These are phyloP conservation scores for Dicycla oo DNA, from an alignment of 2,888 invertebrate species.

Conservation along the genomic window DNA sequence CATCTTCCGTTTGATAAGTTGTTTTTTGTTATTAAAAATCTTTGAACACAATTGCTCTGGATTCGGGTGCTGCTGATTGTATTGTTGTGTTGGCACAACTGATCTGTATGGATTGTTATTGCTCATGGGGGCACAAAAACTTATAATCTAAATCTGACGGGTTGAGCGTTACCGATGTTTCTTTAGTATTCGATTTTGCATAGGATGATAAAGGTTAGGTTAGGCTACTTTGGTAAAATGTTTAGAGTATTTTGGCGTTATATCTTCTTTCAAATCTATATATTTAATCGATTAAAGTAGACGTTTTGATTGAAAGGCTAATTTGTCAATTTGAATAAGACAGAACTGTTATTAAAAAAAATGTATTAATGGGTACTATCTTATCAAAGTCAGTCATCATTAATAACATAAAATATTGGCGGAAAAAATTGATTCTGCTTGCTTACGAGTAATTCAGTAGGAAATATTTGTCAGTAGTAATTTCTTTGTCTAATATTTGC, in stretches of 20 bases:
- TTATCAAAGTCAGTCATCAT: background rate
- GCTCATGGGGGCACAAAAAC: conserved; percentile 46
- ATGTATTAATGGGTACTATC: too few species aligned
- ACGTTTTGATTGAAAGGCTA: background rate
- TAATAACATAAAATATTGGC: background rate
- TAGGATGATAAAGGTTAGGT: too few species aligned
- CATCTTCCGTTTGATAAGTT: conserved; percentile 81
- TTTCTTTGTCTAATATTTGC: background rate
- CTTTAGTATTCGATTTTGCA: background rate
- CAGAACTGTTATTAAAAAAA: background rate
- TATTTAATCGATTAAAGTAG: background rate
- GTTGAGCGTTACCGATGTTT: conserved; percentile 19
- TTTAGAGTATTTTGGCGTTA: background rate
- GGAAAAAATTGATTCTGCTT: background rate
- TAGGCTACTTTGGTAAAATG: background rate
- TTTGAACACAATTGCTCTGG: conserved; percentile 68
- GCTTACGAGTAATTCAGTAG: background rate
- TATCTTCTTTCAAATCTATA: background rate
- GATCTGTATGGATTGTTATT: conserved; percentile 60
- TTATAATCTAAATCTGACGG: conserved; percentile 41
- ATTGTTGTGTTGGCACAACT: conserved; percentile 52
- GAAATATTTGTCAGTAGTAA: background rate
- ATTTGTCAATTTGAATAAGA: too few species aligned
- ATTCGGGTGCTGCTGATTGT: conserved; percentile 63
- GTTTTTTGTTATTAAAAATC: conserved; percentile 80